These are phyloP conservation scores for Chauna torquata DNA, from an alignment of 2,113 vertebrate genomes.

Conservation along the genomic window DNA sequence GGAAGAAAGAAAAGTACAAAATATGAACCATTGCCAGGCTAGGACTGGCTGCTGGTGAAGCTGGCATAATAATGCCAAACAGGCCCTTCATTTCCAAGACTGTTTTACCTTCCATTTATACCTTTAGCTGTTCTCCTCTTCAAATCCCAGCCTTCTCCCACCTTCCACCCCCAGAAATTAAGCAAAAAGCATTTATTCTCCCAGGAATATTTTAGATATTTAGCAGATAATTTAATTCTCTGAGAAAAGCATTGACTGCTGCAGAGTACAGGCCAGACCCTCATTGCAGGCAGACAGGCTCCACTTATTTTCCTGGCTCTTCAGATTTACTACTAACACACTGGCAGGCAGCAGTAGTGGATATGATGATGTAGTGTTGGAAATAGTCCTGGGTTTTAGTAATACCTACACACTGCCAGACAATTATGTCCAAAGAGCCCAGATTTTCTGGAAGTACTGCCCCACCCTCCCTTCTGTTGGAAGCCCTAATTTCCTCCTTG, in stretches of 20 bases:
- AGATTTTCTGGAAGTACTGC: constrained; percentile 70
- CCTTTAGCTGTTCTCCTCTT: neutral
- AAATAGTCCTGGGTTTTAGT: constrained; percentile 52
- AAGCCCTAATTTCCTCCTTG: constrained; percentile 45
- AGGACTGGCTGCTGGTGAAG: constrained; percentile 19
- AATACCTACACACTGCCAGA: constrained; percentile 50
- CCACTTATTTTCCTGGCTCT: constrained; percentile 62
- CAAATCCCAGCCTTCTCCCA: neutral
- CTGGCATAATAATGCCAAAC: neutral
- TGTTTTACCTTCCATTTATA: neutral
- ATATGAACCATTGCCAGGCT: constrained; percentile 2
- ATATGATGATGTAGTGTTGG: constrained; percentile 69
- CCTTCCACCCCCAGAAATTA: constrained; percentile 45
- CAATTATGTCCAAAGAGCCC: constrained; percentile 57
- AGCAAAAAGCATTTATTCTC: constrained; percentile 18
- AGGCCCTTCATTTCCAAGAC: neutral
- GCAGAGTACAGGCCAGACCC: constrained; percentile 7
- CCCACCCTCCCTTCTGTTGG: constrained; percentile 75
- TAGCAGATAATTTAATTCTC: constrained; percentile 62
- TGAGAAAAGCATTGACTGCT: constrained; percentile 13
- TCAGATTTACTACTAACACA: constrained; percentile 53
- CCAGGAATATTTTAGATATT: constrained; percentile 53
- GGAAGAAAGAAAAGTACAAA: constrained; percentile 1
- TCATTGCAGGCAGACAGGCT: constrained; percentile 54
- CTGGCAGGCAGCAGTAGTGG: constrained; percentile 60